Evolutionary conservation across 2,113 vertebrate genomes (phyloP).

Genomic region (Spilogale gracilis): DNA sequence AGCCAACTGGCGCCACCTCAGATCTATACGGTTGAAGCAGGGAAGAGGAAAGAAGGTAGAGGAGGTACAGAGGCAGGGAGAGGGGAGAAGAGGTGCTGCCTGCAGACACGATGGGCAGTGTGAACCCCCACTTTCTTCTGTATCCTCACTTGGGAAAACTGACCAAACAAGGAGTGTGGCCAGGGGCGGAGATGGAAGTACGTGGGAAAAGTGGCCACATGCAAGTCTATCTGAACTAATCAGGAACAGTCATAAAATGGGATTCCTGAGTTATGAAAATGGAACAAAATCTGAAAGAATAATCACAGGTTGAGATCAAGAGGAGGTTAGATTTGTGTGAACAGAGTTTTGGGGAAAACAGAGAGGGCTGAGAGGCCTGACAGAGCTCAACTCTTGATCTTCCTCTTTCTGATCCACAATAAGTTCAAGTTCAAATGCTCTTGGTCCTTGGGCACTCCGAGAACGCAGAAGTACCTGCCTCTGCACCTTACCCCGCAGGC

Average conservation of each 20-base stretch:
- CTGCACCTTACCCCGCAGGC: background rate
- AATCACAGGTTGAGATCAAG: background rate
- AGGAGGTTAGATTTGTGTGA: background rate
- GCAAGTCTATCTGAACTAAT: background rate
- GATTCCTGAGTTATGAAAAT: background rate
- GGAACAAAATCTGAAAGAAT: background rate
- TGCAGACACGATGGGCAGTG: background rate
- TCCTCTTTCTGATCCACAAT: background rate
- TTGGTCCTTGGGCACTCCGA: background rate
- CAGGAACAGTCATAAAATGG: background rate
- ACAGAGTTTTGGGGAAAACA: background rate
- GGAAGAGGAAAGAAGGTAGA: background rate
- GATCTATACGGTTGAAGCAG: background rate
- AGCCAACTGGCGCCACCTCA: background rate
- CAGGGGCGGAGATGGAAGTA: no score
- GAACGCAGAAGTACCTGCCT: background rate
- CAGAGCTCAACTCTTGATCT: constrained; percentile 32
- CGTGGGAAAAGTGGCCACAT: background rate
- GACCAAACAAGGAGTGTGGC: background rate
- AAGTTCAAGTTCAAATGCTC: background rate
- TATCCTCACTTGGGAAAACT: background rate
- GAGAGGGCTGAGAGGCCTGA: background rate
- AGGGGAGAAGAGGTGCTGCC: background rate
- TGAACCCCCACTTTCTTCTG: background rate
- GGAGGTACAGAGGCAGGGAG: background rate